A percentile compares a stretch with the other conserved stretches of the same genome.
phyloP scores from a whole-genome alignment of 2,113 vertebrate genomes.

The Pelecanoides urinatrix region DNA sequence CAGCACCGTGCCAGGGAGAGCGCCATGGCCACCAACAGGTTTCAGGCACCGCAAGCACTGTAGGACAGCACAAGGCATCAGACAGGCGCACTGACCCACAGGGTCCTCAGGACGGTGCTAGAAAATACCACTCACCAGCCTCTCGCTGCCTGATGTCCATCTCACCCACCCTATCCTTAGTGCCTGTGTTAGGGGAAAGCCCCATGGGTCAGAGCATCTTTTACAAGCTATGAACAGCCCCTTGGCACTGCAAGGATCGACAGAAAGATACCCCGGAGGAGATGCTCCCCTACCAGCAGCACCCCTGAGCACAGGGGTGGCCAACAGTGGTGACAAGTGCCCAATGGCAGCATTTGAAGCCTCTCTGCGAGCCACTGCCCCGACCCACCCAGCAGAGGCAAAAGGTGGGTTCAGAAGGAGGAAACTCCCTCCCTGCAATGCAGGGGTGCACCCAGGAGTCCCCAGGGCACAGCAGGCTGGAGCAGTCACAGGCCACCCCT shows the following conservation, averaged over 20 bases:
- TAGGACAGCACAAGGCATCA: neutral
- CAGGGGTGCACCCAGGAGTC: neutral
- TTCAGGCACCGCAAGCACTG: neutral
- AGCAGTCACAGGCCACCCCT: rapidly evolving
- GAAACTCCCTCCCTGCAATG: neutral
- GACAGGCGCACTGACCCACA: neutral
- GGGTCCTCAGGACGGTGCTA: rapidly evolving
- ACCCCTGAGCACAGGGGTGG: neutral
- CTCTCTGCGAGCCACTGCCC: neutral
- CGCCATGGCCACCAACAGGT: neutral
- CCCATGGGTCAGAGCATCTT: rapidly evolving
- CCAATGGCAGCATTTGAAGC: rapidly evolving
- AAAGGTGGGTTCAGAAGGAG: neutral
- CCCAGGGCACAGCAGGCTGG: neutral
- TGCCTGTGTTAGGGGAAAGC: neutral
- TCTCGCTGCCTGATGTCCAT: neutral
- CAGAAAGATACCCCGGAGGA: neutral
- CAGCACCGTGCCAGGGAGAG: neutral
- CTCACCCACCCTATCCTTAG: neutral
- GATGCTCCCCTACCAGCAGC: neutral
- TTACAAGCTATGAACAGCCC: neutral
- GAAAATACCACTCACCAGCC: neutral
- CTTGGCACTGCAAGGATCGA: neutral
- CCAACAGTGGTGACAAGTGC: neutral
- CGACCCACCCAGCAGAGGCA: neutral